phyloP scores from a whole-genome alignment of 2,888 invertebrate species.

The Halictus ligatus region DNA sequence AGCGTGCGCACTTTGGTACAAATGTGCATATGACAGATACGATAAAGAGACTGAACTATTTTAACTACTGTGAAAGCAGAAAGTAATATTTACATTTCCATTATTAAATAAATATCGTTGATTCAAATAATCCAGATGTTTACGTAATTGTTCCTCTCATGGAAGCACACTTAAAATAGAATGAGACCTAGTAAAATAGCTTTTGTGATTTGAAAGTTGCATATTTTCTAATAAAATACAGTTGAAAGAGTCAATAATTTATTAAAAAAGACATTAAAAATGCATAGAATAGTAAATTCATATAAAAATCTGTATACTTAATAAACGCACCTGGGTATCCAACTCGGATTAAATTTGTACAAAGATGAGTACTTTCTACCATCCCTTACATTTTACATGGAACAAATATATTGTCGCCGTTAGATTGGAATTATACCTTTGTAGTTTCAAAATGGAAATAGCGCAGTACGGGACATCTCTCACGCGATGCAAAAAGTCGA shows the following conservation, averaged over 20 bases:
- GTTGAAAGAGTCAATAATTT: constrained; percentile 42
- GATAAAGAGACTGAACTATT: constrained; percentile 22
- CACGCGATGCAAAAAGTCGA: constrained; percentile 3
- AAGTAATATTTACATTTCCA: constrained; percentile 3
- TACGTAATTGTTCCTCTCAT: constrained; percentile 3
- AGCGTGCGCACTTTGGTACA: too few relatives aligned
- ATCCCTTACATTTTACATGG: constrained; percentile 44
- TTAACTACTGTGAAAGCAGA: constrained; percentile 6
- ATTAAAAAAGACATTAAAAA: constrained; percentile 25
- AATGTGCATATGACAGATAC: neutral
- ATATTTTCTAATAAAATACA: constrained; percentile 37
- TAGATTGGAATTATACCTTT: constrained; percentile 7
- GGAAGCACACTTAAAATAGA: neutral
- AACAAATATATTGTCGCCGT: constrained; percentile 28
- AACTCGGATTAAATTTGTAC: constrained; percentile 42
- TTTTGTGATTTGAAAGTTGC: constrained; percentile 2
- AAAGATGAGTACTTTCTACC: constrained; percentile 15
- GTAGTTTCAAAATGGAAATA: neutral
- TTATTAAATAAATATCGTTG: constrained; percentile 42
- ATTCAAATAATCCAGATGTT: constrained; percentile 20
- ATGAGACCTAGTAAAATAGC: neutral
- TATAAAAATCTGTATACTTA: constrained; percentile 18
- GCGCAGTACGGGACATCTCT: neutral
- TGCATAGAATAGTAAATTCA: constrained; percentile 19
- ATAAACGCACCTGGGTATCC: constrained; percentile 30